phyloP scores from a whole-genome alignment of 2,113 vertebrate genomes.

The Pygoscelis adeliae region DNA sequence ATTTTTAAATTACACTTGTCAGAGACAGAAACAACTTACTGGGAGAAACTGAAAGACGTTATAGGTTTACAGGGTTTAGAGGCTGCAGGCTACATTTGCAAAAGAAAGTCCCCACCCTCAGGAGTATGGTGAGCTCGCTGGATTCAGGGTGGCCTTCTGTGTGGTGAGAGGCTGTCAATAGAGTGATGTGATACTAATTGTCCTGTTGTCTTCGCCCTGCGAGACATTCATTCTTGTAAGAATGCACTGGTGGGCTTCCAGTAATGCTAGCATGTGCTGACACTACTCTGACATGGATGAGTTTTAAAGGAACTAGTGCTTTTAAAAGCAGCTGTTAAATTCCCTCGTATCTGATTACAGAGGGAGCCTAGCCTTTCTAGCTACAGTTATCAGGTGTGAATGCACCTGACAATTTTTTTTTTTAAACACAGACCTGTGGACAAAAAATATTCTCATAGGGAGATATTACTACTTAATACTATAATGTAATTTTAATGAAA shows the following conservation, averaged over 20 bases:
- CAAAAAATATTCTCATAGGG: not conserved
- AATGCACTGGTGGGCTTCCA: not conserved
- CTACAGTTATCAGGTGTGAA: not conserved
- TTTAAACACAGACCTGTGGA: not conserved
- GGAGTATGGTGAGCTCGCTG: not conserved
- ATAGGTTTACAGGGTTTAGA: not conserved
- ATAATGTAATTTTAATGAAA: too few species aligned
- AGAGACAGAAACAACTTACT: not conserved
- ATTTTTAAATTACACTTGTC: not conserved
- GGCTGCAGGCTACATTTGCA: not conserved
- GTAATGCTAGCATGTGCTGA: not conserved
- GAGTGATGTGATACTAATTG: not conserved
- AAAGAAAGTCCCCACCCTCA: not conserved
- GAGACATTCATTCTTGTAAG: not conserved
- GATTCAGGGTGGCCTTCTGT: not conserved
- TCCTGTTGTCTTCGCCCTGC: not conserved
- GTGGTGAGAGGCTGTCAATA: not conserved
- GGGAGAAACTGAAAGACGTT: not conserved
- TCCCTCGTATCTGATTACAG: fast-evolving
- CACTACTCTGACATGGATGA: not conserved
- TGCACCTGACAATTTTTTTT: not conserved
- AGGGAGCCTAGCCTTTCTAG: not conserved
- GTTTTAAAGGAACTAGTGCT: not conserved
- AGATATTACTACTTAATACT: not conserved
- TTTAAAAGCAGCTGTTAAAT: not conserved